Percentiles rank a stretch among this genome's conserved stretches.
Evolutionary conservation across 2,888 invertebrate genomes (phyloP).

Genomic region (Danaus chrysippus): DNA sequence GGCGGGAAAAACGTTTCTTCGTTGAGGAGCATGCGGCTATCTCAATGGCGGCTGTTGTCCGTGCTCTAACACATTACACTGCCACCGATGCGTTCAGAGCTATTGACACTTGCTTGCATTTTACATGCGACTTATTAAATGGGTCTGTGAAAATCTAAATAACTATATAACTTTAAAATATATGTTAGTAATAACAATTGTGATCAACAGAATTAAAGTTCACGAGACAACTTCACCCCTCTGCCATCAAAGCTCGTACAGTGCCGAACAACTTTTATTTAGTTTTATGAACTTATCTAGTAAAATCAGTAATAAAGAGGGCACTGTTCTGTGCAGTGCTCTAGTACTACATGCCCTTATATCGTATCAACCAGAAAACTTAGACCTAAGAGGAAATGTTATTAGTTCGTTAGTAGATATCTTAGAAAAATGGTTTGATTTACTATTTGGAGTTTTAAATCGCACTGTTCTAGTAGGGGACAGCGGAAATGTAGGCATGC

Average conservation of each 20-base stretch:
- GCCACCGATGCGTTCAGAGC: constrained; percentile 49
- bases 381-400: constrained; percentile 45
- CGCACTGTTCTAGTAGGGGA: constrained; percentile 54
- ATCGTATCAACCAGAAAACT: constrained; percentile 57
- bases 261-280: constrained; percentile 60
- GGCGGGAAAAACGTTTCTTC: constrained; percentile 58
- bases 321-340: constrained; percentile 54
- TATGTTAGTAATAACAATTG: background rate
- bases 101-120: constrained; percentile 58
- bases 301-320: constrained; percentile 44
- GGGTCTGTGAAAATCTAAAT: constrained; percentile 44
- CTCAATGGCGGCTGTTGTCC: constrained; percentile 53
- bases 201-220: constrained; percentile 47
- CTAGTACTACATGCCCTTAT: constrained; percentile 61
- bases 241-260: constrained; percentile 68
- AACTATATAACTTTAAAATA: background rate
- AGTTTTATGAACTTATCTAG: constrained; percentile 51
- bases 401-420: constrained; percentile 50
- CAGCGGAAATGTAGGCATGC: constrained; percentile 46
- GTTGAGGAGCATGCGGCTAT: constrained; percentile 61
- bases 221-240: constrained; percentile 54
- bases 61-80: constrained; percentile 58
- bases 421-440: constrained; percentile 53
- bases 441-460: constrained; percentile 53
- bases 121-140: constrained; percentile 62